Conservation (phyloP, 1,140 invertebrate species). For the Babylonia areolata region DNA sequence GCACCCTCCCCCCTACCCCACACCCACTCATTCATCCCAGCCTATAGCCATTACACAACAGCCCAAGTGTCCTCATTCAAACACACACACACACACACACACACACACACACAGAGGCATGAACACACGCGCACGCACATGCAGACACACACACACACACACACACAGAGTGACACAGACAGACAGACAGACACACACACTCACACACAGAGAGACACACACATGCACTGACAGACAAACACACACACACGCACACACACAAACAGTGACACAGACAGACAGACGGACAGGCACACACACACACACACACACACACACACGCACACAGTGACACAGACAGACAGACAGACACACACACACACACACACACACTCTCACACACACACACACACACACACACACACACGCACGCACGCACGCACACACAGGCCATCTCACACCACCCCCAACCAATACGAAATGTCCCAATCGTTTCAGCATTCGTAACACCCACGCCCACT, state of each 20-base stretch:
- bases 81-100: not conserved
- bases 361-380: not conserved
- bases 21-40: no score
- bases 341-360: not conserved
- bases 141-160: not conserved
- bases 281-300: not conserved
- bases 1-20: no score
- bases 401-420: not conserved
- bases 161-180: not conserved
- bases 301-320: conserved; percentile 2
- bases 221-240: not conserved
- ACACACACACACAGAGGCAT: not conserved
- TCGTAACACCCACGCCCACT: no score
- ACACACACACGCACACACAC: not conserved
- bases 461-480: no score
- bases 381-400: conserved; percentile 6
- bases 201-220: not conserved
- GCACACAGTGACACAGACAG: not conserved
- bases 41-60: no score
- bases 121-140: not conserved
- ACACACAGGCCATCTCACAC: not conserved
- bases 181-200: not conserved
- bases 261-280: not conserved
- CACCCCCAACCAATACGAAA: no score
- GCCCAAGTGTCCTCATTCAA: no score